phyloP scores from a whole-genome alignment of 2,797 vertebrate genomes.

The Hephaestus fuliginosus region DNA sequence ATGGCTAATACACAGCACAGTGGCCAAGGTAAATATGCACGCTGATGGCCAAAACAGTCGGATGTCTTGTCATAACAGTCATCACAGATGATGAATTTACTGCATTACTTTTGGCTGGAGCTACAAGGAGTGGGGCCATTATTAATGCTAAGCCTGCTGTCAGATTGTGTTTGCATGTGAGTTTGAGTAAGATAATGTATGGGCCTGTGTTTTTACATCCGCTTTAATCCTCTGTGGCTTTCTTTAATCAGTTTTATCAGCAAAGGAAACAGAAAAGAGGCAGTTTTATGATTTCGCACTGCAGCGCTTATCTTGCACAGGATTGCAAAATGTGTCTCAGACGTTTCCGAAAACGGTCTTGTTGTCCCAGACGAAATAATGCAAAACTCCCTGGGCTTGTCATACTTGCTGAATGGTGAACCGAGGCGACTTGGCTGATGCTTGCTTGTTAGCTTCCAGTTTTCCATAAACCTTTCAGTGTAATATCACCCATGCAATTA shows the following conservation, averaged over 20 bases:
- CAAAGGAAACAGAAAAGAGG: conserved; percentile 9
- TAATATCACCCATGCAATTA: conserved; percentile 57
- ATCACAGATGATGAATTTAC: conserved; percentile 59
- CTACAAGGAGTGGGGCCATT: conserved; percentile 15
- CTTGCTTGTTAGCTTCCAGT: conserved; percentile 31
- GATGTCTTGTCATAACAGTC: conserved; percentile 60
- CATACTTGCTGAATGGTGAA: conserved; percentile 25
- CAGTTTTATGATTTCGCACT: conserved; percentile 31
- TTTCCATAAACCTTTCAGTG: conserved; percentile 54
- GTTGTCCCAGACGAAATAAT: conserved; percentile 39
- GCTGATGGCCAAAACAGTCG: conserved; percentile 70
- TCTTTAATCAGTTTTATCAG: conserved; percentile 29
- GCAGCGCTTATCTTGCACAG: conserved; percentile 22
- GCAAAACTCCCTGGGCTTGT: conserved; percentile 29
- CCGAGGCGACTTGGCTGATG: conserved; percentile 42
- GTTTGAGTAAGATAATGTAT: conserved; percentile 20
- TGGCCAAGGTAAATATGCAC: conserved; percentile 68
- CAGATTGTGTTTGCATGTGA: conserved; percentile 6
- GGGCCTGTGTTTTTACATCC: not conserved
- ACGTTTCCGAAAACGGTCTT: conserved; percentile 45
- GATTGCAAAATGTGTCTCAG: conserved; percentile 33
- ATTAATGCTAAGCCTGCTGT: conserved; percentile 10
- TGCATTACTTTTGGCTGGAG: conserved; percentile 39
- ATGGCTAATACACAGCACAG: conserved; percentile 22
- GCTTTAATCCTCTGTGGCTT: not conserved